Evolutionary conservation across 2,113 vertebrate species (phyloP), one percentile per base, ranked within the genome.

Genomic region (Aegithalos caudatus): DNA sequence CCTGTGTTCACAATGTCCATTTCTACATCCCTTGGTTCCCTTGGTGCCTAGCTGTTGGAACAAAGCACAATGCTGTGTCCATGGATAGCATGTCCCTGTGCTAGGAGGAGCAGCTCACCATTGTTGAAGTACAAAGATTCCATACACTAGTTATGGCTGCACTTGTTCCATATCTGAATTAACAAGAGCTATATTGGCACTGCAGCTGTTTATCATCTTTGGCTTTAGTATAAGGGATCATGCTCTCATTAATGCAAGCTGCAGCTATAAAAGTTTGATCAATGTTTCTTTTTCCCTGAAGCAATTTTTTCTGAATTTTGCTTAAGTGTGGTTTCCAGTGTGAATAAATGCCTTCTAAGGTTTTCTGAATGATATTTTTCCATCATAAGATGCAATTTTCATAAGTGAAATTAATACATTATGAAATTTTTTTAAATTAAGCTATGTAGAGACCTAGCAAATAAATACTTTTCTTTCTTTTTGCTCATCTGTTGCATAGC

Each of bases 61-160:
- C 83, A 88, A 86, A 93, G 70, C 92, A 93, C 94, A 92, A 5
- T 69, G 50, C 80, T 16, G 17, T 83, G 60, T 70, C 78, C 86
- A 2, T 92, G 92, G 17, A 5, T 56, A 76, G 27, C 1, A 6
- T 48, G 42, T 65, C 51, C 82, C 73, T 69, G 95, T 97, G 90
- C 95, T 72, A 95, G 91, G 94, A 96, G 74, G 73, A 90, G 94
- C 70, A 90, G 58, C 72, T 35, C 82, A 12, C 96, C 90, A 96
- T 97, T 97, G 97, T 97, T 74, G 85, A 60, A 81, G 53, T 58
- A 97, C 95, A 97, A 89, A 97, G 92, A 86, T 87, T 83, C 80
- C 82, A 35, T 65, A 62, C 79, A 89, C 51, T 65, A 82, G 58
- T 81, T 85, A 66, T 4, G 69, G 77, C 60, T 93, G 81, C 51